Base-by-base conservation (phyloP, 2,113 vertebrate species). In the Apeltes quadracus region DNA sequence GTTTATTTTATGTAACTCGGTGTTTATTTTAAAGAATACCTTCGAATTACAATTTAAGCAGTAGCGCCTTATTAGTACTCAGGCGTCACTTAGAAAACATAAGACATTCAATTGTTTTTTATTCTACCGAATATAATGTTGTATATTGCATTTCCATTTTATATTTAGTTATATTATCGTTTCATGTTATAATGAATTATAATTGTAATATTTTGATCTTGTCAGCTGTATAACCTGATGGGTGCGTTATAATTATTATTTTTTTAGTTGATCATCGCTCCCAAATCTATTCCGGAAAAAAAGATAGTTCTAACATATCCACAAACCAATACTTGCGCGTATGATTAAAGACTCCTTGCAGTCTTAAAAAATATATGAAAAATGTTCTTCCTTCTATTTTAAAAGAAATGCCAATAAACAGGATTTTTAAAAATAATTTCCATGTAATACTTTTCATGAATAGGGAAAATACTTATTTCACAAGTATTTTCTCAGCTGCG, bases 401-500 rank as follows among this genome's bases (percentile, higher is more conserved):
- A 3, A 23, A 22, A 36, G 36, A 43, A 34, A n/a, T 5, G 11
- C 10, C 13, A 7, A 11, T 1, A 23, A 54, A 0, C 7, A 20
- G 56, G 23, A 22, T 53, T 57, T 36, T 1, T 2, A 3, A 23
- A 6, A 68, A n/a, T 72, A 36, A 55, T 72, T 20, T 62, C 25
- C 13, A 55, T 12, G 7, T 43, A n/a, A n/a, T 76, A 36, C 58
- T 64, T n/a, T n/a, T n/a, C n/a, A n/a, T n/a, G n/a, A n/a, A n/a
- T n/a, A n/a, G n/a, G n/a, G n/a, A n/a, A n/a, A n/a, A n/a, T n/a
- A n/a, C n/a, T n/a, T n/a, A n/a, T n/a, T 71, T 34, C 23, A 65
- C 64, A 7, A 57, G n/a, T 50, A n/a, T 72, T 65, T 70, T 51
- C 56, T 22, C 32, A 41, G 44, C 44, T 62, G 11, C 62, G 56